Percentiles rank a stretch among this genome's conserved stretches.
These are phyloP conservation scores for Palaemon carinicauda DNA, from an alignment of 1,140 invertebrate species.

Conservation along the genomic window DNA sequence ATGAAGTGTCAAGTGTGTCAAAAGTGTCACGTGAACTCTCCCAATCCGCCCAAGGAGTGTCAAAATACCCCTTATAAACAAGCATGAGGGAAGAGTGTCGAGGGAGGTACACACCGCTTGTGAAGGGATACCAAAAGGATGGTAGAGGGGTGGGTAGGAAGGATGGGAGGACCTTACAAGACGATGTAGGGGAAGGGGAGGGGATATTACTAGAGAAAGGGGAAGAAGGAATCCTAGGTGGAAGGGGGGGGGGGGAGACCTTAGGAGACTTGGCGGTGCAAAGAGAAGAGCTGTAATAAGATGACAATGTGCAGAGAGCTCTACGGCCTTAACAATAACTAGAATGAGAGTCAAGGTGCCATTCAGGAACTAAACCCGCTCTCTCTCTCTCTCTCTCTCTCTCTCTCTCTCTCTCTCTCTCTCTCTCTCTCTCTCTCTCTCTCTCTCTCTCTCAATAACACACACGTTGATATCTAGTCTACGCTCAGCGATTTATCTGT, in stretches of 20 bases:
- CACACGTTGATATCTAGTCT: too few species aligned
- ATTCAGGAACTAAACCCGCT: not conserved
- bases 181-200: not conserved
- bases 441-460: not conserved
- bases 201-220: not conserved
- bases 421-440: not conserved
- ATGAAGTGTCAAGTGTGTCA: too few species aligned
- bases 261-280: not conserved
- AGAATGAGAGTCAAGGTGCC: not conserved
- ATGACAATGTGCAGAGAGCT: not conserved
- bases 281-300: not conserved
- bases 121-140: not conserved
- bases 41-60: too few species aligned
- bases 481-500: not conserved
- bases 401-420: constrained; percentile 35
- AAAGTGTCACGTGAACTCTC: too few species aligned
- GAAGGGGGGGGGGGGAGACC: not conserved
- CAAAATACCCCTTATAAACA: too few species aligned
- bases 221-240: not conserved
- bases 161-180: not conserved
- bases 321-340: too few species aligned
- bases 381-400: not conserved
- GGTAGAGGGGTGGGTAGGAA: not conserved
- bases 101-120: too few species aligned
- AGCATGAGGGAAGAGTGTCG: too few species aligned